phyloP scores from a whole-genome alignment of 2,113 vertebrate species.

The Tamias sibiricus region DNA sequence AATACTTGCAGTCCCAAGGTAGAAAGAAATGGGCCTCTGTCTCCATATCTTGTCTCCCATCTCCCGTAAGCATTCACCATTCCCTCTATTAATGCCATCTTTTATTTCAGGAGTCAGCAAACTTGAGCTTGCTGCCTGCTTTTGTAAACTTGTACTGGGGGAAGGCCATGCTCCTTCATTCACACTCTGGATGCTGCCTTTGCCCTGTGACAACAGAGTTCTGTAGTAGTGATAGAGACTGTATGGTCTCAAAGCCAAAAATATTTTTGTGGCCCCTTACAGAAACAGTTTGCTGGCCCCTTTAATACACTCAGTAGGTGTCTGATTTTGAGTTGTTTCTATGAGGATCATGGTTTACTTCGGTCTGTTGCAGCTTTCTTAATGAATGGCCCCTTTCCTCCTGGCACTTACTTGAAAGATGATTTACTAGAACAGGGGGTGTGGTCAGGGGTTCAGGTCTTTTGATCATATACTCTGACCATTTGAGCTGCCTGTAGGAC shows the following conservation, averaged over 20 bases:
- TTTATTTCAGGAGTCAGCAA: not conserved
- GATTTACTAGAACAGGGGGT: not conserved
- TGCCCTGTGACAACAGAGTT: not conserved
- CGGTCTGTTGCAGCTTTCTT: not conserved
- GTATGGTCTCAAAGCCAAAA: not conserved
- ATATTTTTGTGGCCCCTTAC: not conserved
- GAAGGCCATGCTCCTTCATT: not conserved
- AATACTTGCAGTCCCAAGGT: not conserved
- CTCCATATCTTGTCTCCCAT: not conserved
- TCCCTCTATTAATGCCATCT: not conserved
- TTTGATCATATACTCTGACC: not conserved
- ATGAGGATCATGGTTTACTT: not conserved
- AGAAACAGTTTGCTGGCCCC: not conserved
- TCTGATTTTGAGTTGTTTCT: not conserved
- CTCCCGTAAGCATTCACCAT: not conserved
- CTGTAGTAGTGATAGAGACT: not conserved
- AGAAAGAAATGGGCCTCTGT: not conserved
- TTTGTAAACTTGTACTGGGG: slow-evolving; percentile 8
- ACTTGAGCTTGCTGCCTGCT: not conserved
- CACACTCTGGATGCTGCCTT: not conserved
- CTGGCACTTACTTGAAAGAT: not conserved
- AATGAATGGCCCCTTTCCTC: not conserved
- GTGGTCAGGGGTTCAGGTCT: not conserved
- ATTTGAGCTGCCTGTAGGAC: not conserved
- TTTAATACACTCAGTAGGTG: not conserved